phyloP scores from a whole-genome alignment of 2,888 invertebrate genomes.

The Lasioglossum figueresi region DNA sequence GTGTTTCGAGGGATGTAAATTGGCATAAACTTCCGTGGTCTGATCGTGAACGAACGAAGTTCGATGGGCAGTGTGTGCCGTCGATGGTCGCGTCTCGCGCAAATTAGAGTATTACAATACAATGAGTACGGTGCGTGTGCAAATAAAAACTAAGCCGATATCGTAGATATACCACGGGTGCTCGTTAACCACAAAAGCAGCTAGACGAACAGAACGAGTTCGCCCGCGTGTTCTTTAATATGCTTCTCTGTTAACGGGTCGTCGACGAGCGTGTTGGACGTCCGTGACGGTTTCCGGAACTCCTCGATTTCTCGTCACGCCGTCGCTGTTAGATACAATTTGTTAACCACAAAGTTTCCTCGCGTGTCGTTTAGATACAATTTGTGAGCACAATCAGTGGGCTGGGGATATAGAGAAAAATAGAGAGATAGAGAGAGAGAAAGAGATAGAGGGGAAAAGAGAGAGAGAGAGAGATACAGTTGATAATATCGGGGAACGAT shows the following conservation, averaged over 20 bases:
- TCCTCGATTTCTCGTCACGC: slow-evolving; percentile 41
- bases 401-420: background rate
- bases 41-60: background rate
- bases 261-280: slow-evolving; percentile 26
- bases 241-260: slow-evolving; percentile 33
- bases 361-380: slow-evolving; percentile 39
- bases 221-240: slow-evolving; percentile 42
- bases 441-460: slow-evolving; percentile 29
- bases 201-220: slow-evolving; percentile 11
- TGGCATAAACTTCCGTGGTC: background rate
- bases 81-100: background rate
- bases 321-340: slow-evolving; percentile 60
- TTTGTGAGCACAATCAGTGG: slow-evolving; percentile 17
- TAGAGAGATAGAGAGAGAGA: slow-evolving; percentile 22
- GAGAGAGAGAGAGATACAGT: slow-evolving; percentile 45
- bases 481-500: slow-evolving; percentile 39
- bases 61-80: background rate
- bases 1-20: background rate
- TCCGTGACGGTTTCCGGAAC: slow-evolving; percentile 45
- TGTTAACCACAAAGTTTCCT: slow-evolving; percentile 16
- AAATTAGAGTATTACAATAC: background rate
- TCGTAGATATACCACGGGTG: background rate
- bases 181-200: slow-evolving; percentile 33
- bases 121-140: slow-evolving; percentile 38
- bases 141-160: slow-evolving; percentile 46